Percentiles rank a stretch among this genome's conserved stretches.
These are phyloP conservation scores for Labeo calbasu DNA, from an alignment of 2,797 vertebrate species.

Conservation along the genomic window DNA sequence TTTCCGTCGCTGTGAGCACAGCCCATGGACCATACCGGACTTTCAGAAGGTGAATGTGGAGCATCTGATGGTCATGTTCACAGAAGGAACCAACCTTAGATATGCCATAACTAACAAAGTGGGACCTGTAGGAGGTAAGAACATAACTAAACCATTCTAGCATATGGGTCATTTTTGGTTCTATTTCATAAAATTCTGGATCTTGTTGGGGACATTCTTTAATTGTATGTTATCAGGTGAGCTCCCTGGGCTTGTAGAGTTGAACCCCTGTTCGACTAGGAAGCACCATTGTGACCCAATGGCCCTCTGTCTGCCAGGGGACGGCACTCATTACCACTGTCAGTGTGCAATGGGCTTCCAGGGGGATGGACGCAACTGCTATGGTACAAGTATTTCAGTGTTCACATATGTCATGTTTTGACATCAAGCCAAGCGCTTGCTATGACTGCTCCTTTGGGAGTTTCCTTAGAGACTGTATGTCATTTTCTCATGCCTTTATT, in stretches of 20 bases:
- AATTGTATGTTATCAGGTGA: conserved; percentile 26
- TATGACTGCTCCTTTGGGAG: background rate
- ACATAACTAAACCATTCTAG: conserved; percentile 2
- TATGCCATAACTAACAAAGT: conserved; percentile 76
- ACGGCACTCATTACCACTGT: conserved; percentile 74
- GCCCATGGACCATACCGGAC: conserved; percentile 41
- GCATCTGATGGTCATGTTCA: conserved; percentile 75
- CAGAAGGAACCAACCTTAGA: conserved; percentile 74
- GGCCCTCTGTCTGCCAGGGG: conserved; percentile 72
- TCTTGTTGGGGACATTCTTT: background rate
- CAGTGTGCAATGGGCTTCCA: conserved; percentile 74
- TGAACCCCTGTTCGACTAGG: conserved; percentile 76
- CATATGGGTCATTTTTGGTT: background rate
- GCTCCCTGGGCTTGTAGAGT: conserved; percentile 18
- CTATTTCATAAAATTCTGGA: background rate
- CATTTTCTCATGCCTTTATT: background rate
- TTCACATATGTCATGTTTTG: background rate
- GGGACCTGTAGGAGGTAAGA: conserved; percentile 68
- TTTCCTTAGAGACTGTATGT: background rate
- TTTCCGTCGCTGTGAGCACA: conserved; percentile 68
- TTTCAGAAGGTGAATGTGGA: conserved; percentile 71
- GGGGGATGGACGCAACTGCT: conserved; percentile 72
- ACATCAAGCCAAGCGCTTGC: background rate
- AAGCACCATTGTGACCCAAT: conserved; percentile 71
- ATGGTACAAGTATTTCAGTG: conserved; percentile 64